phyloP scores from a whole-genome alignment of 1,140 invertebrate species.

The Reticulitermes speratus region DNA sequence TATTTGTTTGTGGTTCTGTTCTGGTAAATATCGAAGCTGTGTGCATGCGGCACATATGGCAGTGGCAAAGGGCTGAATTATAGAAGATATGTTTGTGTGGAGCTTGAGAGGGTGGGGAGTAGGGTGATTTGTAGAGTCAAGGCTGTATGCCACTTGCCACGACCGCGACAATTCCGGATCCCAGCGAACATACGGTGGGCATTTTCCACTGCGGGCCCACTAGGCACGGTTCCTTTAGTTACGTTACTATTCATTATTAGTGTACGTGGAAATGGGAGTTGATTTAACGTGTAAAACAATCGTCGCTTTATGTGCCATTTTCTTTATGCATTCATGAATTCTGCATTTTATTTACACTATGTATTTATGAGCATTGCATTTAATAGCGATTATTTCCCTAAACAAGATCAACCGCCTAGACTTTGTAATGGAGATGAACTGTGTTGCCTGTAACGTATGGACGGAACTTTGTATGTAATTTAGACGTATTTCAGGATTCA shows the following conservation, averaged over 20 bases:
- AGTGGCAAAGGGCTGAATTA: neutral
- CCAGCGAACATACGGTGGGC: neutral
- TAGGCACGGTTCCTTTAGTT: neutral
- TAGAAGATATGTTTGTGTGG: neutral
- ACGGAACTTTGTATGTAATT: too few species aligned
- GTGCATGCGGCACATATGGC: neutral
- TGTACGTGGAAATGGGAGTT: neutral
- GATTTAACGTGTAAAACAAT: neutral
- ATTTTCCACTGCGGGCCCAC: neutral
- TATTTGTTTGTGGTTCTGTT: neutral
- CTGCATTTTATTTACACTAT: too few species aligned
- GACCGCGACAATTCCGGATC: neutral
- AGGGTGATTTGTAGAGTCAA: neutral
- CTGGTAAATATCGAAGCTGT: neutral
- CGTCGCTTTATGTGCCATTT: too few species aligned
- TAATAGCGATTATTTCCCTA: too few species aligned
- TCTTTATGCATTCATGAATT: too few species aligned
- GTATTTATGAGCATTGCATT: too few species aligned
- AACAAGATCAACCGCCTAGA: too few species aligned
- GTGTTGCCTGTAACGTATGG: too few species aligned
- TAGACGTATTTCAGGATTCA: too few species aligned
- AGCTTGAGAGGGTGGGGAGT: neutral
- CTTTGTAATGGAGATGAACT: too few species aligned
- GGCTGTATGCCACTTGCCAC: neutral
- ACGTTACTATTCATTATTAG: neutral